Evolutionary conservation across 2,113 vertebrate genomes (phyloP), one percentile per base, ranked within the genome.

Genomic region (Sus scrofa): DNA sequence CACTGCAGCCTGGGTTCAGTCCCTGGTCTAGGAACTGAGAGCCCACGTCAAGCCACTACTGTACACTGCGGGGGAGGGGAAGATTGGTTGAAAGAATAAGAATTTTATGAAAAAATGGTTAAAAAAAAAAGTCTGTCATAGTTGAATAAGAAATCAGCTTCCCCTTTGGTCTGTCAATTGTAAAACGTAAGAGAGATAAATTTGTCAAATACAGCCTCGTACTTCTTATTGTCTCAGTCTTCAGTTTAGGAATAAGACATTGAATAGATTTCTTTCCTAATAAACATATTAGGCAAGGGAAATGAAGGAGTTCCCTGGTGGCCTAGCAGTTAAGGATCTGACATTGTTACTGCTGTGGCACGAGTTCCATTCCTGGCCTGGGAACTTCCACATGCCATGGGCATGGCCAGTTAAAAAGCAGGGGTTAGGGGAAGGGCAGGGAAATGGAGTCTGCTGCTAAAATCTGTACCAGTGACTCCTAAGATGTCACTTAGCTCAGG

Each of bases 81-180:
- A 44, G 44, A 39, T n/a, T 16, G 32, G 8, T 65, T 70, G 32
- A 79, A 70, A 74, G 3, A 92, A 79, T 96, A 86, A 95, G 50
- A 68, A 89, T 96, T 89, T 89, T 92, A 74, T 93, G 34, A 63
- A 39, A 94, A 95, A 90, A 50, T 86, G 13, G 50, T 90, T 54
- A 58, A 58, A 79, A 26, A 92, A 70, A 54, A 84, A 85, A 87
- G 58, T 74, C 56, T 97, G 12, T 89, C 65, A 30, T 58, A 34
- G 65, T 79, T 89, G 73, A 89, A 78, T 73, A 89, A 96, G 52
- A 60, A 26, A 89, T 71, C 22, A 89, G 20, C 6, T 90, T 18
- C 12, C 60, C 19, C 89, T 34, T 83, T 84, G 44, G 32, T 86
- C 24, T 85, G 56, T 92, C 91, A 89, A 34, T 52, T 87, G 24